A percentile compares a stretch with the other conserved stretches of the same genome.
Conservation (phyloP, 2,113 vertebrate species). For the Pluvianellus socialis region DNA sequence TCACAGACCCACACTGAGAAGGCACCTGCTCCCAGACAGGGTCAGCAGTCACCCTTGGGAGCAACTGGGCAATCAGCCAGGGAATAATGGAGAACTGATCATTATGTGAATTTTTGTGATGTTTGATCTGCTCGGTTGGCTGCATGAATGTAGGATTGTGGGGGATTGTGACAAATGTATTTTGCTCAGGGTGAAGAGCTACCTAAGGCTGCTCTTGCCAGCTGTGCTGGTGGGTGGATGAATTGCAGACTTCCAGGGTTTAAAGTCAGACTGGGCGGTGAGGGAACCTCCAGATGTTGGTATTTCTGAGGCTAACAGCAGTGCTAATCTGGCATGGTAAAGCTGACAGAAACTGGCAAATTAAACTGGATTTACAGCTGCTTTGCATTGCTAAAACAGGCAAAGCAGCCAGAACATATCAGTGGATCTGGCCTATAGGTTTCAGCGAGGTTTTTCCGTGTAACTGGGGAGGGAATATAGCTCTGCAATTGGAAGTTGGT, state of each 20-base stretch:
- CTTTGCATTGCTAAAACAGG: conserved; percentile 36
- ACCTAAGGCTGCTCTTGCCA: neutral
- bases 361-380: conserved; percentile 58
- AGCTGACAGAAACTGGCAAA: conserved; percentile 40
- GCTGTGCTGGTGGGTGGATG: neutral
- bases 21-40: conserved; percentile 8
- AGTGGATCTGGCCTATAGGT: conserved; percentile 4
- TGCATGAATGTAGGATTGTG: neutral
- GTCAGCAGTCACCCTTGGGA: neutral
- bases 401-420: neutral
- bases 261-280: neutral
- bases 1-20: neutral
- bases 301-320: conserved; percentile 28
- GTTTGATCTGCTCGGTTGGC: neutral
- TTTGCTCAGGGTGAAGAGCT: neutral
- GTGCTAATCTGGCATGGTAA: conserved; percentile 23
- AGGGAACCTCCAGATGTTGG: conserved; percentile 31
- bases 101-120: neutral
- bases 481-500: conserved; percentile 7
- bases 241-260: neutral
- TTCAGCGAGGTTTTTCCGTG: neutral
- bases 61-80: neutral
- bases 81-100: neutral
- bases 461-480: neutral
- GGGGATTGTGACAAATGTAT: neutral